A percentile compares a stretch with the other conserved stretches of the same genome.
Evolutionary conservation across 2,113 vertebrate species (phyloP).

Genomic region (Callaeas wilsoni): DNA sequence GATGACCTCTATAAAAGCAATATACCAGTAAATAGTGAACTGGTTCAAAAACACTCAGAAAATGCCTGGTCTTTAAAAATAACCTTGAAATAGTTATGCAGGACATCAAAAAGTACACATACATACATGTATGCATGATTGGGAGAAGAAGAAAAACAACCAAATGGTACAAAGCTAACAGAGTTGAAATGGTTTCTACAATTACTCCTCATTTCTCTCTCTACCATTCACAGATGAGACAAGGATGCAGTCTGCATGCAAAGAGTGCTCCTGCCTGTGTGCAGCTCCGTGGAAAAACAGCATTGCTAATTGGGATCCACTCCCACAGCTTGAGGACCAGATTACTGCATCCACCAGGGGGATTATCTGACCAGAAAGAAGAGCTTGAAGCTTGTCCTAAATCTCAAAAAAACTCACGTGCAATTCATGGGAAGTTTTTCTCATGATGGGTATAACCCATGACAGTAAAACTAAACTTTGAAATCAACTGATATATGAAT

Average conservation of each 20-base stretch:
- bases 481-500: neutral
- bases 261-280: neutral
- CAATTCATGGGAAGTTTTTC: neutral
- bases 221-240: neutral
- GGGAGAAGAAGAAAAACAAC: neutral
- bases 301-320: neutral
- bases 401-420: neutral
- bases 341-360: neutral
- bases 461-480: neutral
- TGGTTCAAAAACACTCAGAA: neutral
- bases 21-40: slow-evolving; percentile 22
- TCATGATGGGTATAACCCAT: neutral
- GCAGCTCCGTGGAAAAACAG: neutral
- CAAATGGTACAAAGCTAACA: neutral
- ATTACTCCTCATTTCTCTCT: neutral
- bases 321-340: accelerated
- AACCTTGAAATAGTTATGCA: neutral
- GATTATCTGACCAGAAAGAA: neutral
- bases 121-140: neutral
- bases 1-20: slow-evolving; percentile 60
- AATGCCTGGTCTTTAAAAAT: neutral
- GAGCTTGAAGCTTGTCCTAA: neutral
- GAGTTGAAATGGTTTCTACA: neutral
- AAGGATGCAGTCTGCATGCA: neutral
- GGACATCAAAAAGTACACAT: neutral